Percentiles rank a stretch among this genome's conserved stretches.
These are phyloP conservation scores for Cromileptes altivelis DNA, from an alignment of 2,113 vertebrate species.

Conservation along the genomic window DNA sequence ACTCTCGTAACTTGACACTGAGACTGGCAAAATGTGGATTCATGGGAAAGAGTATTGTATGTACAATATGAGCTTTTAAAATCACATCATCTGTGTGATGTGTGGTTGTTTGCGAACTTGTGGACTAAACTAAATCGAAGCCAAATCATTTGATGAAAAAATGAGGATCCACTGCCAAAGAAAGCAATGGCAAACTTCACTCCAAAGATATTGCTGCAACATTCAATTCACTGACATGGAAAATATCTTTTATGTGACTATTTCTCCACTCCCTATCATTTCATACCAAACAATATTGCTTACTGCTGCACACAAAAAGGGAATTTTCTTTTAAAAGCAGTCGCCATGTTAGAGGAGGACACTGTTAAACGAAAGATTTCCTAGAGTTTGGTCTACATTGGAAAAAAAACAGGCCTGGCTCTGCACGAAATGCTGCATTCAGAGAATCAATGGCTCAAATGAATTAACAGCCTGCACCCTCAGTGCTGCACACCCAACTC, in stretches of 20 bases:
- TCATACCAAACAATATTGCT: not conserved
- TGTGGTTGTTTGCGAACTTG: constrained; percentile 7
- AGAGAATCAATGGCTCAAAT: not conserved
- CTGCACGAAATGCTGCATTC: not conserved
- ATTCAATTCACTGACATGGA: not conserved
- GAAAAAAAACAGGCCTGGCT: not conserved
- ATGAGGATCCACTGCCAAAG: not conserved
- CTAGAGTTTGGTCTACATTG: not conserved
- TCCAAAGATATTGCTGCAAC: too few relatives aligned
- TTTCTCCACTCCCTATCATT: not conserved
- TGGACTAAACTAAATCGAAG: constrained; percentile 3
- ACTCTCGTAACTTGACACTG: constrained; percentile 14
- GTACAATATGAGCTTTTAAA: not conserved
- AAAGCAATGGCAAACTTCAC: not conserved
- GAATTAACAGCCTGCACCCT: not conserved
- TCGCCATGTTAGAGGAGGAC: not conserved
- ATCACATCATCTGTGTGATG: not conserved
- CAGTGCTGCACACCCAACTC: too few relatives aligned
- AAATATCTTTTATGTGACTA: constrained; percentile 13
- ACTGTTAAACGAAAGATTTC: not conserved
- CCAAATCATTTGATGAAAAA: not conserved
- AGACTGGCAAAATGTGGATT: constrained; percentile 31
- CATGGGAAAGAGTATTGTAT: not conserved
- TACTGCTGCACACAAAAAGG: not conserved
- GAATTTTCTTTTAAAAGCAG: not conserved